A percentile compares a stretch with the other conserved stretches of the same genome.
Evolutionary conservation across 2,888 invertebrate species (phyloP).

Genomic region (Calliopum simillimum): DNA sequence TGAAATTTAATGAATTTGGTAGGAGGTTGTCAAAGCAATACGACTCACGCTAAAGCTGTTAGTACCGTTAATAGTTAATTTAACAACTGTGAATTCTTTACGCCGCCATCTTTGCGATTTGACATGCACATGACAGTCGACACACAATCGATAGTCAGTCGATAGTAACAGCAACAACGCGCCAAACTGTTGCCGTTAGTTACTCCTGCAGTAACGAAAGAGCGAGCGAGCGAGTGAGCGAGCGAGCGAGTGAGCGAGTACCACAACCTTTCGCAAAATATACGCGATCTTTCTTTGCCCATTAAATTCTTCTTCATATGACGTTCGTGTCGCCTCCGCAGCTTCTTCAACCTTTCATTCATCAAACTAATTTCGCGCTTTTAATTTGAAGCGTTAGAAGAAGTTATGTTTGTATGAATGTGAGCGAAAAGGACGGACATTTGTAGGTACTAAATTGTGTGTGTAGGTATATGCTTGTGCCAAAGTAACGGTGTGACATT

Average conservation of each 20-base stretch:
- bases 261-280: too few species aligned
- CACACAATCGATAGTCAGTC: conserved; percentile 13
- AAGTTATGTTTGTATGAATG: not conserved
- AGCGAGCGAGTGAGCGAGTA: too few species aligned
- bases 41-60: not conserved
- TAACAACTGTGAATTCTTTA: conserved; percentile 11
- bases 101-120: conserved; percentile 23
- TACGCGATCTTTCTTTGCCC: too few species aligned
- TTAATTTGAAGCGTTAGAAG: conserved; percentile 40
- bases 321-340: not conserved
- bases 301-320: not conserved
- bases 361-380: conserved; percentile 47
- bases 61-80: conserved; percentile 32
- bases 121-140: conserved; percentile 32
- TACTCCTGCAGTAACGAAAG: too few species aligned
- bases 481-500: conserved; percentile 7
- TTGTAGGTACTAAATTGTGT: not conserved
- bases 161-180: too few species aligned
- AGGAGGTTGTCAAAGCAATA: not conserved
- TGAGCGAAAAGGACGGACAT: not conserved
- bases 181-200: too few species aligned
- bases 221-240: too few species aligned
- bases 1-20: conserved; percentile 10
- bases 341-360: conserved; percentile 24
- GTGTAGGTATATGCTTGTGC: not conserved